A percentile compares a stretch with the other conserved stretches of the same genome.
These are phyloP conservation scores for Procavia capensis DNA, from an alignment of 2,113 vertebrate genomes.

Conservation along the genomic window DNA sequence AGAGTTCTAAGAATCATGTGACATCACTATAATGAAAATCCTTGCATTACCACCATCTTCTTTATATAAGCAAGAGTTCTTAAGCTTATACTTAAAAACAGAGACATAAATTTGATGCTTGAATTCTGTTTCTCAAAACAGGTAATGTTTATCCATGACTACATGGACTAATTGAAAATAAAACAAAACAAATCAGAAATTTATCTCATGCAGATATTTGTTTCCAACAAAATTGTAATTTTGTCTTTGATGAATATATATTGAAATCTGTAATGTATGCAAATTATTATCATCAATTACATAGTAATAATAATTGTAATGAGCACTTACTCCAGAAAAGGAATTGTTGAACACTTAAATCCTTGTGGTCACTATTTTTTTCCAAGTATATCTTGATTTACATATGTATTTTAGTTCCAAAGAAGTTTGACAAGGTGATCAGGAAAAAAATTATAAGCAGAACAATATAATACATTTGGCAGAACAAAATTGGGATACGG, in stretches of 20 bases:
- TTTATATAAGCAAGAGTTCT: background rate
- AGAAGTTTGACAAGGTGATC: background rate
- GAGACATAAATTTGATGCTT: background rate
- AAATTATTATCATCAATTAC: background rate
- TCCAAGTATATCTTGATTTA: slow-evolving; percentile 38
- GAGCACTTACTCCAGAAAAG: background rate
- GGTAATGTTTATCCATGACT: background rate
- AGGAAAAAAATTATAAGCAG: slow-evolving; percentile 39
- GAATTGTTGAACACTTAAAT: background rate
- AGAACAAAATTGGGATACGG: background rate
- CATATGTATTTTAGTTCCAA: background rate
- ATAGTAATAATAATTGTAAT: background rate
- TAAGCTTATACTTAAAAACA: background rate
- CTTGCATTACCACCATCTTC: background rate
- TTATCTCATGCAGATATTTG: background rate
- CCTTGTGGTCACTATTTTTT: background rate
- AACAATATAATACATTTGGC: background rate
- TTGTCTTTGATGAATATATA: slow-evolving; percentile 4
- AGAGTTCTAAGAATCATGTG: background rate
- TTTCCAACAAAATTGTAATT: background rate
- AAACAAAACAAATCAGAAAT: too few relatives aligned
- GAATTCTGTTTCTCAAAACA: background rate
- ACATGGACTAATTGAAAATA: background rate
- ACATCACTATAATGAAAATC: background rate
- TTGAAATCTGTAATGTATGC: background rate